Conservation (phyloP, 2,888 invertebrate genomes). For the Empis stercorea region DNA sequence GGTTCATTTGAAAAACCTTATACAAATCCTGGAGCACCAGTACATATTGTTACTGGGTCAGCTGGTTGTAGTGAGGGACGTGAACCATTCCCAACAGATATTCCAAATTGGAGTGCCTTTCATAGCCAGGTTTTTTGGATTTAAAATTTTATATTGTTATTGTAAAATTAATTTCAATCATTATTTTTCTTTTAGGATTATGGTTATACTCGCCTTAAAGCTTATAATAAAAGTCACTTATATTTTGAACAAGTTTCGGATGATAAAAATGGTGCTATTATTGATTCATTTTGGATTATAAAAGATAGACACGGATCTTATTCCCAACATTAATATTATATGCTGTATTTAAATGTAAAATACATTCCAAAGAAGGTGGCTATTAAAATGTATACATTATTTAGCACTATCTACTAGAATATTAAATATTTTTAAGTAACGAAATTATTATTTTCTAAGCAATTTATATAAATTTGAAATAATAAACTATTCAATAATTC, state of each 20-base stretch:
- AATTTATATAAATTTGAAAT: no score
- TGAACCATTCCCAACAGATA: constrained; percentile 50
- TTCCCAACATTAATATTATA: not conserved
- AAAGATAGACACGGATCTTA: constrained; percentile 40
- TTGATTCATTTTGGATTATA: constrained; percentile 55
- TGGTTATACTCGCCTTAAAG: constrained; percentile 78
- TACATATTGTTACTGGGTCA: constrained; percentile 83
- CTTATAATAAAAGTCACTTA: constrained; percentile 71
- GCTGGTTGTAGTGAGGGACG: constrained; percentile 80
- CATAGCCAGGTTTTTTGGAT: constrained; percentile 41
- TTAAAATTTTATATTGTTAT: not conserved
- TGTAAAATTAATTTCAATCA: constrained; percentile 1
- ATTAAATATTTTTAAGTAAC: no score
- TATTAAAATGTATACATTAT: no score
- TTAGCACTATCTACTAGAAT: no score
- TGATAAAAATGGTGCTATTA: constrained; percentile 50
- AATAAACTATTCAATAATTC: no score
- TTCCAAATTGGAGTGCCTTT: constrained; percentile 70
- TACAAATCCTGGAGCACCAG: constrained; percentile 60
- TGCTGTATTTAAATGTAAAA: no score
- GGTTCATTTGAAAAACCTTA: constrained; percentile 42
- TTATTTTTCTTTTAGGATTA: constrained; percentile 60
- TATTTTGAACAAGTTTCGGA: constrained; percentile 80
- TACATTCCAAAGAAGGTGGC: no score
- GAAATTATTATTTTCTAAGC: no score